Base-by-base conservation (phyloP, 2,797 vertebrate species). In the Manis pentadactyla region DNA sequence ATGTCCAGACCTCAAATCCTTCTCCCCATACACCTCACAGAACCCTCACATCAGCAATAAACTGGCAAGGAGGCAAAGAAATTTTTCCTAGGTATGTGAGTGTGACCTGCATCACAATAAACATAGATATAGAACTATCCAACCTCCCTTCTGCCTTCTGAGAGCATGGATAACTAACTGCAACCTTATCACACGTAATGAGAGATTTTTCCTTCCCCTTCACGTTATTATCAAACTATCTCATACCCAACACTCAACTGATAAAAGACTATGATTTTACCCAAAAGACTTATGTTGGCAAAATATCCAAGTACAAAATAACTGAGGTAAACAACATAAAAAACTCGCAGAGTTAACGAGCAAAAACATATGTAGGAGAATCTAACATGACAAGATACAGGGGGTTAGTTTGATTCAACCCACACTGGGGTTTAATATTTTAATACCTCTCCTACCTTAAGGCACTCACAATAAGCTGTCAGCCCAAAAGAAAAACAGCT, bases 241-340 rank as follows among this genome's bases (percentile, higher is more conserved):
- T 87, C 79, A 87, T 19, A 86, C 15, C 25, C n/a, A 89, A 94
- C n/a, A 81, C 2, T 71, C 37, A 90, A 73, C 23, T 27, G 64
- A 85, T 85, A 88, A 92, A 96, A 97, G 10, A 31, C 46, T n/a
- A 83, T 7, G 8, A 71, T 55, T 74, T 79, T 96, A 91, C 29
- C 87, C 37, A 85, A 82, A 77, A 94, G 73, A 34, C 21, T 86
- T 77, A 81, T 1, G 21, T 59, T 68, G 31, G 74, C 84, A 29
- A 66, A 18, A 94, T 68, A 93, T 75, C 75, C 64, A 37, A 83
- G 27, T 63, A 61, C 71, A 88, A 97, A 96, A 93, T 23, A 79
- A 75, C 12, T 79, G 81, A 92, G 49, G 75, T 73, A 93, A 96
- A 79, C 83, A 93, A 73, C 15, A 82, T 10, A 46, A 46, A 59